Conservation (phyloP, 2,113 vertebrate species). For the Pitta sordida region DNA sequence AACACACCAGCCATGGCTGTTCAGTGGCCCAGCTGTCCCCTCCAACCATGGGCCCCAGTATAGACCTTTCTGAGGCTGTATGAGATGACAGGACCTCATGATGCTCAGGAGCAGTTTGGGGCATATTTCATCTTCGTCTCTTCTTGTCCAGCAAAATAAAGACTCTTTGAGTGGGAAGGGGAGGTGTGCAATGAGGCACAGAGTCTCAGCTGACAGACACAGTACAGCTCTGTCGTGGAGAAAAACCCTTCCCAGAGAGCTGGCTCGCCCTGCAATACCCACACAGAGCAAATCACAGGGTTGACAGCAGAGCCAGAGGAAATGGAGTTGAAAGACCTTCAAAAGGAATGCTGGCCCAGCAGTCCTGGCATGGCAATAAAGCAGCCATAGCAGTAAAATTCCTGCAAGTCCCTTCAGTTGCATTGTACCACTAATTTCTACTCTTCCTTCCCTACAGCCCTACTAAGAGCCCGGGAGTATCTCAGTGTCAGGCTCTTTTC, state of each 20-base stretch:
- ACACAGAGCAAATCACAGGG: background rate
- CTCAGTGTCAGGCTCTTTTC: background rate
- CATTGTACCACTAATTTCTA: fast-evolving
- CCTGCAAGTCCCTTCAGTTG: fast-evolving
- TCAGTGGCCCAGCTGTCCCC: background rate
- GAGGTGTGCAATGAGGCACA: background rate
- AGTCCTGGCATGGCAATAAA: background rate
- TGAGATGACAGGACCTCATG: background rate
- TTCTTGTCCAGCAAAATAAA: background rate
- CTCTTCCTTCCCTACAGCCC: background rate
- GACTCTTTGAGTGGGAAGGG: background rate
- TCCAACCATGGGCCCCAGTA: background rate
- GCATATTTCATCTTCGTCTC: background rate
- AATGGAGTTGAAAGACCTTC: background rate
- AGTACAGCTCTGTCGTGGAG: fast-evolving
- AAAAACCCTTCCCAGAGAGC: background rate
- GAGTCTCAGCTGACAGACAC: background rate
- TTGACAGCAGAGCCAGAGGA: background rate
- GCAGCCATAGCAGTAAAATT: background rate
- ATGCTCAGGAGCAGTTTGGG: background rate
- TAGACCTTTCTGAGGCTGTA: background rate
- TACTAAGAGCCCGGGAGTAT: background rate
- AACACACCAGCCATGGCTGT: background rate
- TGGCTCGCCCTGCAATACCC: background rate
- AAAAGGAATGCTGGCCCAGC: background rate